Evolutionary conservation across 2,797 vertebrate species (phyloP), one percentile per base, ranked within the genome.

Genomic region (Rhabdophis nuchalis): DNA sequence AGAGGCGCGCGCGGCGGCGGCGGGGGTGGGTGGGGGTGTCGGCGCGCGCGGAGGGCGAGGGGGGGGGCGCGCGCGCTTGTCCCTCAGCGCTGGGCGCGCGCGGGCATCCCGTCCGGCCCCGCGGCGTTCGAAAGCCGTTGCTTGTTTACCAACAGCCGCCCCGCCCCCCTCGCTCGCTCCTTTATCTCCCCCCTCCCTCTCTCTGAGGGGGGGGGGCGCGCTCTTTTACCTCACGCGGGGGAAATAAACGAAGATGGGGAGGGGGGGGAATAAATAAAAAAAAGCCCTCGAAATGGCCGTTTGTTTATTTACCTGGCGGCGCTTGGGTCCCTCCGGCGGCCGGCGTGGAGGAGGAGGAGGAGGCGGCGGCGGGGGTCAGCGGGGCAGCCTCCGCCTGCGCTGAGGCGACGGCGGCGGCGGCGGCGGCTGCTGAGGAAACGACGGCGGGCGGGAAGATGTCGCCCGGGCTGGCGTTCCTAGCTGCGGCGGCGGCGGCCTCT

Each of bases 291-390:
- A 68, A 68, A 68, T 68, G 61, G 61, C 29, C 41, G 92, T 29
- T 29, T 87, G 85, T 93, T 93, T 94, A 93, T 93, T 93, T 94
- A 93, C 93, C 93, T 94, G 93, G 41, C 7, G 82, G 91, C 90
- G 87, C 77, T 60, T 32, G 36, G 23, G 91, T 56, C 98, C 97
- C 97, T 97, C 97, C 98, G 96, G 97, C 68, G 68, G 68, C 8
- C 68, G 68, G 68, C 68, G 68, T 77, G 68, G 68, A 23, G 32
- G 61, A 32, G 61, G 61, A 29, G 61, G 27, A 25, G 92, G 36
- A 36, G 50, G 27, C 68, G 50, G 92, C 88, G 98, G 97, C 96
- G 98, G 98, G 97, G 98, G 98, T 98, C 98, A 98, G 57, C 98
- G 97, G 97, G 97, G 97, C 97, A 97, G 97, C 96, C 97, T 97